These are phyloP conservation scores for Raja brachyura DNA, from an alignment of 2,113 vertebrate species.

Conservation along the genomic window DNA sequence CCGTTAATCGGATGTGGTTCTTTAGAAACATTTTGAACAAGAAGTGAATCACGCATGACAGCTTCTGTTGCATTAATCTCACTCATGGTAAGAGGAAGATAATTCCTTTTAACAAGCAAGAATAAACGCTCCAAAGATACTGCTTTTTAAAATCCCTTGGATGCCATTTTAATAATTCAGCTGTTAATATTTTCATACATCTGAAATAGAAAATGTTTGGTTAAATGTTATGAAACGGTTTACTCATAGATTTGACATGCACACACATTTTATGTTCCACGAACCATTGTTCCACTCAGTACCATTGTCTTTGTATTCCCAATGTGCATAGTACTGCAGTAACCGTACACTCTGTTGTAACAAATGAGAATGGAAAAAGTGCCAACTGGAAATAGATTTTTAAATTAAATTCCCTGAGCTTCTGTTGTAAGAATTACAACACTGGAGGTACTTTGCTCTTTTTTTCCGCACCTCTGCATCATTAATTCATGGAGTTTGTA, in stretches of 20 bases:
- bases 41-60: neutral
- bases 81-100: too few relatives aligned
- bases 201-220: neutral
- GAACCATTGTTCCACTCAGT: neutral
- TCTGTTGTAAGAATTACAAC: neutral
- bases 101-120: neutral
- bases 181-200: neutral
- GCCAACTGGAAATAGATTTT: slow-evolving; percentile 15
- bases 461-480: neutral
- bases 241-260: neutral
- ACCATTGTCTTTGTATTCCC: neutral
- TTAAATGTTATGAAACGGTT: neutral
- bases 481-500: neutral
- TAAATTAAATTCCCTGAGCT: neutral
- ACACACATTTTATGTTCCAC: neutral
- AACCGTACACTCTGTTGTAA: neutral
- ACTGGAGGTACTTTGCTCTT: neutral
- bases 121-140: neutral
- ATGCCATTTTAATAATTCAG: neutral
- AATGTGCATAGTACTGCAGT: neutral
- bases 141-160: neutral
- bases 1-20: neutral
- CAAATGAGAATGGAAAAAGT: neutral
- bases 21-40: neutral
- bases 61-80: neutral